These are phyloP conservation scores for Sebastiscus albofasciatus DNA, from an alignment of 2,797 vertebrate genomes.

Conservation along the genomic window DNA sequence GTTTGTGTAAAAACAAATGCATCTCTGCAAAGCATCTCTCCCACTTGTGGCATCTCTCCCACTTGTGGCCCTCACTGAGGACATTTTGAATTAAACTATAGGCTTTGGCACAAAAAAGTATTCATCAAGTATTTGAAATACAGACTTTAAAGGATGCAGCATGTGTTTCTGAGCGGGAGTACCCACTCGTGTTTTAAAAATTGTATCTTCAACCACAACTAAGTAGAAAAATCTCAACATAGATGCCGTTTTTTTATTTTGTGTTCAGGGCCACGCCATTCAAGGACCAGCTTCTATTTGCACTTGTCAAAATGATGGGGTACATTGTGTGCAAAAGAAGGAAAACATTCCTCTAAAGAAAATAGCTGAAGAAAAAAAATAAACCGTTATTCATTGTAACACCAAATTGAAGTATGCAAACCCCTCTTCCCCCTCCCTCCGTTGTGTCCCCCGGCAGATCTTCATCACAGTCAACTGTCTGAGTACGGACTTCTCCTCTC, in stretches of 20 bases:
- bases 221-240: not conserved
- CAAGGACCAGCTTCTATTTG: not conserved
- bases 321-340: not conserved
- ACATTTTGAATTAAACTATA: not conserved
- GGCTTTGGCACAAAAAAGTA: not conserved
- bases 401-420: not conserved
- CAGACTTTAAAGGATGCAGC: not conserved
- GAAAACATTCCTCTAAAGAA: not conserved
- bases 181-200: not conserved
- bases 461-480: conserved; percentile 99
- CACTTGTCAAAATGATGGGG: not conserved
- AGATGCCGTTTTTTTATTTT: not conserved
- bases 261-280: not conserved
- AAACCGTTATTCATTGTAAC: not conserved
- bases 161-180: not conserved
- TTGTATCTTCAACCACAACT: not conserved
- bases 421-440: not conserved
- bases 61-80: not conserved
- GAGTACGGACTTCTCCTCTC: conserved; percentile 98
- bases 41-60: not conserved
- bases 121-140: not conserved
- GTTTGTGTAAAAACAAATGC: not conserved
- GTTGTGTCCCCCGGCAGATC: conserved; percentile 81
- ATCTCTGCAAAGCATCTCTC: not conserved
- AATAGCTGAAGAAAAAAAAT: not conserved